Evolutionary conservation across 2,888 invertebrate genomes (phyloP), one percentile per base, ranked within the genome.

Genomic region (Standfussiana lucernea): DNA sequence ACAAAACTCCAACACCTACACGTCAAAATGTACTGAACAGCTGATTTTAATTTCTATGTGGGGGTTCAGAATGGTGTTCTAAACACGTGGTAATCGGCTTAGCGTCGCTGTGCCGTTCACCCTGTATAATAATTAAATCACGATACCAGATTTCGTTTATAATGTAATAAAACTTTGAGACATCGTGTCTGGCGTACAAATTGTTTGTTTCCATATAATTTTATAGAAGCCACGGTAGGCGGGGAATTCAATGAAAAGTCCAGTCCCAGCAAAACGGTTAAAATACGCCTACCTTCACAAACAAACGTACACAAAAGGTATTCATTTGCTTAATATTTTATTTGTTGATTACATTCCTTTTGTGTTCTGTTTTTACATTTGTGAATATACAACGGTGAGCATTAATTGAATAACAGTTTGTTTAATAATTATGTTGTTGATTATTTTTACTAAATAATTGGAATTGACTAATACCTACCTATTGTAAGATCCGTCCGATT

Each of bases 141-240:
- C n/a, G 24, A 50, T 3, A n/a, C 10, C 56, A 13, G 53, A 56
- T 56, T 13, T 13, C 45, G 6, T 21, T 32, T 28, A 28, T 32
- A 47, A 47, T 32, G 8, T 66, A n/a, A 21, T 6, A 71, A 90
- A 90, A 91, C 85, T 90, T 94, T 94, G 92, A 91, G 91, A 75
- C 53, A 35, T 87, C 18, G 66, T 85, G 90, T 73, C 70, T 67
- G 56, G 66, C 84, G 92, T 89, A 91, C 89, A 92, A 92, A 94
- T 94, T 94, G 93, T 94, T 93, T 93, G 93, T 93, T 93, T 93
- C 93, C 93, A 93, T 93, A 93, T 94, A 95, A 95, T 95, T 93
- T 93, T 93, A 94, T 94, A 94, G 92, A 90, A 90, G 89, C 89
- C 88, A 83, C 82, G 79, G 85, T 84, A 77, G 87, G 82, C 86